phyloP scores from a whole-genome alignment of 2,888 invertebrate genomes.

The Thecophora atra region DNA sequence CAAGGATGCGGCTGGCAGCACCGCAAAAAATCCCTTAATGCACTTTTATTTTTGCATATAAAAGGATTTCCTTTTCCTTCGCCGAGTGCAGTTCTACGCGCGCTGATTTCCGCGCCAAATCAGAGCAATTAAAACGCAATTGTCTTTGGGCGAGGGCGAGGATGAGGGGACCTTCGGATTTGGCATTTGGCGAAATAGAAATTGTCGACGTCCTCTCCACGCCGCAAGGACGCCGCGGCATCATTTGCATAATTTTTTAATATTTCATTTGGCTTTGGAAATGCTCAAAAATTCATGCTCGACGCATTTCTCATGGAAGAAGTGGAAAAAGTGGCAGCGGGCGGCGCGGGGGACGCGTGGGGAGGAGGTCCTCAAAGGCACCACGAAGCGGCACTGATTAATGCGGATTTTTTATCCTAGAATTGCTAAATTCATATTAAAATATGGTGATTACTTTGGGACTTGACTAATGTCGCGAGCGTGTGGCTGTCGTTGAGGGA shows the following conservation, averaged over 20 bases:
- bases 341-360: not conserved
- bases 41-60: conserved; percentile 32
- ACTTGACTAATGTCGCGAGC: conserved; percentile 27
- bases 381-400: conserved; percentile 34
- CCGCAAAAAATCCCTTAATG: conserved; percentile 25
- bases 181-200: conserved; percentile 26
- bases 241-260: conserved; percentile 66
- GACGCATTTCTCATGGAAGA: not conserved
- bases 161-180: not conserved
- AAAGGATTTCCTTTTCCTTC: conserved; percentile 22
- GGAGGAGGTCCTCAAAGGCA: not conserved
- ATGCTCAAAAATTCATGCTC: conserved; percentile 29
- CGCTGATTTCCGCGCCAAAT: conserved; percentile 55
- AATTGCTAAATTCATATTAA: conserved; percentile 43
- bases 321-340: not conserved
- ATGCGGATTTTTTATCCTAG: not conserved
- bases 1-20: conserved; percentile 18
- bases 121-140: conserved; percentile 65
- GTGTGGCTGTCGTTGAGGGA: not conserved
- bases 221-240: conserved; percentile 48
- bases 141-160: conserved; percentile 50
- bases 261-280: conserved; percentile 57
- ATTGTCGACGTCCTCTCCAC: conserved; percentile 2
- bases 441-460: conserved; percentile 45
- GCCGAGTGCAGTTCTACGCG: conserved; percentile 40